Evolutionary conservation across 2,888 invertebrate genomes (phyloP).

Genomic region (Cheiracanthium punctorium): DNA sequence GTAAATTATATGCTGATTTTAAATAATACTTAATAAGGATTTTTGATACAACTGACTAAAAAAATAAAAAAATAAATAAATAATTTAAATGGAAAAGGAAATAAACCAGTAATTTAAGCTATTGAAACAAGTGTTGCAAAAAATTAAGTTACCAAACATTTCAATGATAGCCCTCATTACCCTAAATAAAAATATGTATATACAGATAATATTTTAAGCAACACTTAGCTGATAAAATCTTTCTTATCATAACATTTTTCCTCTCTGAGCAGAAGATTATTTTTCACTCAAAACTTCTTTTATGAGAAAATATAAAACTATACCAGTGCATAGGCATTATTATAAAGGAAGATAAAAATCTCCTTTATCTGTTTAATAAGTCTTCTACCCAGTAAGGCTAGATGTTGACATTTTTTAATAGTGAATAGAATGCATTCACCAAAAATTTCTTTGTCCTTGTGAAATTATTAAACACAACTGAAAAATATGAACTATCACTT

Average conservation of each 20-base stretch:
- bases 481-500: neutral
- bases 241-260: constrained; percentile 4
- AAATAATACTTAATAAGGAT: too few species aligned
- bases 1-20: neutral
- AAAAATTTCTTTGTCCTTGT: neutral
- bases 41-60: too few species aligned
- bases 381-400: neutral
- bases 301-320: neutral
- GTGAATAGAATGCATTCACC: neutral
- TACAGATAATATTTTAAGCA: constrained; percentile 44
- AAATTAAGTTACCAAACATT: too few species aligned
- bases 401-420: neutral
- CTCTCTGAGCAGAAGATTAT: constrained; percentile 27
- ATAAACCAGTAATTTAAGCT: too few species aligned
- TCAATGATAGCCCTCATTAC: constrained; percentile 19
- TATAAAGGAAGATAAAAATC: constrained; percentile 12
- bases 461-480: neutral
- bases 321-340: neutral
- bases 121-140: too few species aligned
- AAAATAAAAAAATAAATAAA: too few species aligned
- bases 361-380: neutral
- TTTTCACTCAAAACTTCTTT: neutral
- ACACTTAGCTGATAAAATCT: constrained; percentile 24
- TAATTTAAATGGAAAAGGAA: too few species aligned
- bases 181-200: constrained; percentile 52